phyloP scores from a whole-genome alignment of 2,113 vertebrate species.

The Centropus bengalensis region DNA sequence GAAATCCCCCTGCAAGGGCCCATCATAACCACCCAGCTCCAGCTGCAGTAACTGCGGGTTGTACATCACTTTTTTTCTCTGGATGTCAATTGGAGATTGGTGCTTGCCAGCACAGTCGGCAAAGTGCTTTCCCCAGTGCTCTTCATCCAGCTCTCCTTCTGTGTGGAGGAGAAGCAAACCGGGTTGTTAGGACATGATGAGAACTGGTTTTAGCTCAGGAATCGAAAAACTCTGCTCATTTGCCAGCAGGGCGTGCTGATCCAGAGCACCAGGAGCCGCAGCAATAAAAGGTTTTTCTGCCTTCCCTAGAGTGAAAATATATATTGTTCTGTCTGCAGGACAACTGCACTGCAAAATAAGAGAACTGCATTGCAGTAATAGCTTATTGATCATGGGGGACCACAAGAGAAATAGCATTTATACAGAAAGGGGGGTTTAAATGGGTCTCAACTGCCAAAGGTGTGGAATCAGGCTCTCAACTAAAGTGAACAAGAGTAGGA shows the following conservation, averaged over 20 bases:
- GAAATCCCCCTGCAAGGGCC: slow-evolving; percentile 65
- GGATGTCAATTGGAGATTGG: slow-evolving; percentile 90
- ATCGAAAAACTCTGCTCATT: not conserved
- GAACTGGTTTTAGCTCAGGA: not conserved
- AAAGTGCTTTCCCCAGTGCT: slow-evolving; percentile 82
- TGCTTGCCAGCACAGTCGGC: slow-evolving; percentile 75
- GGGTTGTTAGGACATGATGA: not conserved
- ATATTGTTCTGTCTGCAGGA: slow-evolving; percentile 10
- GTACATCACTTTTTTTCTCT: slow-evolving; percentile 75
- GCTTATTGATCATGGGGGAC: not conserved
- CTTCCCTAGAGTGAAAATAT: not conserved
- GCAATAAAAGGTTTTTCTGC: not conserved
- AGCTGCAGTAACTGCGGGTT: slow-evolving; percentile 75
- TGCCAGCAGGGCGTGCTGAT: not conserved
- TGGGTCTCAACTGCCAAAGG: not conserved
- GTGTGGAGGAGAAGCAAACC: not conserved
- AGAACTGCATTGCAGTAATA: not conserved
- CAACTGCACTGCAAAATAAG: not conserved
- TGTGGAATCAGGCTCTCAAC: not conserved
- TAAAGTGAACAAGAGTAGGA: not conserved
- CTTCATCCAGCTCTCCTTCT: slow-evolving; percentile 83
- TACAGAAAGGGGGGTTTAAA: not conserved
- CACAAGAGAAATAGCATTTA: not conserved
- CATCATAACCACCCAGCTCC: slow-evolving; percentile 78
- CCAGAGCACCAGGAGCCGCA: not conserved